Evolutionary conservation across 1,140 invertebrate genomes (phyloP).

Genomic region (Campodea augens): DNA sequence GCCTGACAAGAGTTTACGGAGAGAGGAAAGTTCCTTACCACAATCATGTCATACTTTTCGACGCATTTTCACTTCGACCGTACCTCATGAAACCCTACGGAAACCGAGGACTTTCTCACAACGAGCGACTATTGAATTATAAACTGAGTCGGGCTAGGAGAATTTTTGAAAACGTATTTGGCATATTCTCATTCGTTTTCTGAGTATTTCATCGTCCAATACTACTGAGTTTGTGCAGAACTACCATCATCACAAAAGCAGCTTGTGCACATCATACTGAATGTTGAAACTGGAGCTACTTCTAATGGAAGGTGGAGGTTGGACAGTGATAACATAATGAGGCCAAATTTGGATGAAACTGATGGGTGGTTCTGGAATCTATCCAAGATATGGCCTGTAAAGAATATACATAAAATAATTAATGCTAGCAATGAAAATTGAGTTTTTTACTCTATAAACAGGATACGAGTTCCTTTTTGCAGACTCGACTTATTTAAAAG

Average conservation of each 20-base stretch:
- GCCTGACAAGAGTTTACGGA: neutral
- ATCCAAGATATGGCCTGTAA: too few relatives aligned
- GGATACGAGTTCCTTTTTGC: too few relatives aligned
- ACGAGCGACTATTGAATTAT: constrained; percentile 19
- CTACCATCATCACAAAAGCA: neutral
- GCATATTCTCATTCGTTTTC: constrained; percentile 11
- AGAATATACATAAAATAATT: too few relatives aligned
- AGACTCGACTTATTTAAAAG: too few relatives aligned
- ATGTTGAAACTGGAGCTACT: too few relatives aligned
- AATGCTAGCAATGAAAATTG: too few relatives aligned
- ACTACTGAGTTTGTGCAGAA: neutral
- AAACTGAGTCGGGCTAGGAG: constrained; percentile 16
- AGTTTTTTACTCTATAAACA: too few relatives aligned
- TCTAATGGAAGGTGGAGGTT: too few relatives aligned
- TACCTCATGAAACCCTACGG: constrained; percentile 15
- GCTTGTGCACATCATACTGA: neutral
- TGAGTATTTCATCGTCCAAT: constrained; percentile 3
- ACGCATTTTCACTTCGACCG: constrained; percentile 13
- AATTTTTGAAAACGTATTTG: constrained; percentile 20
- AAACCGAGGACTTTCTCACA: constrained; percentile 5
- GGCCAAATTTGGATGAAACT: too few relatives aligned
- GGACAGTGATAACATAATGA: too few relatives aligned
- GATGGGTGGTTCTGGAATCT: too few relatives aligned
- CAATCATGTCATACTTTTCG: constrained; percentile 17
- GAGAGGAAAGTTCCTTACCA: neutral